Evolutionary conservation across 2,797 vertebrate species (phyloP), one percentile per base, ranked within the genome.

Genomic region (Hippocampus kuda): DNA sequence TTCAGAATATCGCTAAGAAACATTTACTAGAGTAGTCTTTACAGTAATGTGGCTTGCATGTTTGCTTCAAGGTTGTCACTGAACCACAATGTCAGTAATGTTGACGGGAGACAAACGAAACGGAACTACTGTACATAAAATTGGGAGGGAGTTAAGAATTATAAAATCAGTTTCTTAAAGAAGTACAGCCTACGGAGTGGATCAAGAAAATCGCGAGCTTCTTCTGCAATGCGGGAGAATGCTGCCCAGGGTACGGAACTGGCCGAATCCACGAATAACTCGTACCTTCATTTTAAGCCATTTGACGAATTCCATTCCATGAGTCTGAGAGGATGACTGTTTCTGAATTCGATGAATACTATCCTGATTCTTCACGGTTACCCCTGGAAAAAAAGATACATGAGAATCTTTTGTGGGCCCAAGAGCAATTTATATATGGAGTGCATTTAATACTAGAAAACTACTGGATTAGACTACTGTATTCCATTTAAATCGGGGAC

Each of bases 281-380:
- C 83, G 56, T 77, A 90, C 87, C 85, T 90, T 76, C 44, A 53
- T 34, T 24, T 67, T 70, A n/a, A 83, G 26, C 79, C 78, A 78
- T 70, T 64, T 56, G 30, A 88, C 70, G 51, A 76, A 48, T 65
- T 77, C 76, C 68, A 0, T 66, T 59, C 75, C 75, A 34, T 73
- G 30, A 24, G 77, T 8, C 48, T 80, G 67, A 57, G 59, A 20
- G 5, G 64, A 20, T 53, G 67, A 70, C 26, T 34, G 57, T 30
- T 60, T 26, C 6, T 85, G 74, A 63, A 63, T n/a, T 22, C 1
- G 3, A 49, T 75, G 64, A 24, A 62, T 63, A 2, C 78, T 68
- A 62, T 79, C 73, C 53, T 67, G 67, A 57, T 73, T 69, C 44
- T 79, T 75, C 38, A 59, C 67, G 66, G 76, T 71, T 2, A 42